Conservation (phyloP, 1,140 invertebrate species). For the Drosophila carrolli region DNA sequence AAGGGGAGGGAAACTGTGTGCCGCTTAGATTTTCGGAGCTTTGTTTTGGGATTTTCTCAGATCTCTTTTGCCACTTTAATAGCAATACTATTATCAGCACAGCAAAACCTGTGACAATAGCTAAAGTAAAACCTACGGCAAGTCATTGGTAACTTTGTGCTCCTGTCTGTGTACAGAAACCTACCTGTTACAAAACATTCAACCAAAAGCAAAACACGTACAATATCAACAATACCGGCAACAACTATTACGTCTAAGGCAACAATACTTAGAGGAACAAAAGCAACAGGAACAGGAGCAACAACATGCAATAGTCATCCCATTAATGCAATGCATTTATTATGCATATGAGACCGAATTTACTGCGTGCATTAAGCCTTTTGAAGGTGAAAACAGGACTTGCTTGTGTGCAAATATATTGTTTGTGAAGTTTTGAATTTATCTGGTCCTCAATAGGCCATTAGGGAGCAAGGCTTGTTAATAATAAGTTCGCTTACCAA, state of each 20-base stretch:
- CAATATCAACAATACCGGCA: neutral
- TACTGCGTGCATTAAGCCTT: neutral
- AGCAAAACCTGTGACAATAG: conserved; percentile 20
- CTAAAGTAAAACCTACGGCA: neutral
- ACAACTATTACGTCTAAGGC: neutral
- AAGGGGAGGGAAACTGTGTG: neutral
- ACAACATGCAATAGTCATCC: neutral
- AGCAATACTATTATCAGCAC: conserved; percentile 59
- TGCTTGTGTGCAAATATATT: neutral
- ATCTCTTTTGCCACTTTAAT: conserved; percentile 31
- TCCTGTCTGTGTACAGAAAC: conserved; percentile 13
- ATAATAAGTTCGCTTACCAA: too few relatives aligned
- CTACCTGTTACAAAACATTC: conserved; percentile 13
- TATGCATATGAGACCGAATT: conserved; percentile 3
- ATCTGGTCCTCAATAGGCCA: neutral
- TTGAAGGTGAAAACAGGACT: neutral
- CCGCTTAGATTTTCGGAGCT: conserved; percentile 7
- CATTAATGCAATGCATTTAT: conserved; percentile 21
- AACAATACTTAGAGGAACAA: neutral
- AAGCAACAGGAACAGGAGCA: too few relatives aligned
- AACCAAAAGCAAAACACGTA: conserved; percentile 2
- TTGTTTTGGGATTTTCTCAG: conserved; percentile 19
- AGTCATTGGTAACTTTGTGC: conserved; percentile 17
- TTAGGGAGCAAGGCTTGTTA: too few relatives aligned
- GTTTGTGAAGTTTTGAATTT: neutral